phyloP scores from a whole-genome alignment of 2,113 vertebrate species.

The Apodemus speciosus region DNA sequence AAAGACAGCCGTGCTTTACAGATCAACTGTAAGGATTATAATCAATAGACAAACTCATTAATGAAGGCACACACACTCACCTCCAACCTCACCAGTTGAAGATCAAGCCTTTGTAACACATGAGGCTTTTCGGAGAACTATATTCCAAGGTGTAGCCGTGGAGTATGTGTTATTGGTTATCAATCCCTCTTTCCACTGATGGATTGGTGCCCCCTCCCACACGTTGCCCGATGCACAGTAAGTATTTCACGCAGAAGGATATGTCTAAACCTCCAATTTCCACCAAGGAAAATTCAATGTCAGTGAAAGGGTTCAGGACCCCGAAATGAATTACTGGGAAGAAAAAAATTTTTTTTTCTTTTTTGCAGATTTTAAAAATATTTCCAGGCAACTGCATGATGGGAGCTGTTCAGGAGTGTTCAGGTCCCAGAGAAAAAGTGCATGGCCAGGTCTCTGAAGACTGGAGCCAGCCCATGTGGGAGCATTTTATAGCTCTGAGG shows the following conservation, averaged over 20 bases:
- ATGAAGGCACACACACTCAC: not conserved
- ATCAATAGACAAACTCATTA: not conserved
- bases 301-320: not conserved
- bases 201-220: not conserved
- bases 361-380: too few species aligned
- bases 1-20: not conserved
- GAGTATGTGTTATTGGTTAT: not conserved
- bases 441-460: not conserved
- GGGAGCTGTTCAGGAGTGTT: not conserved
- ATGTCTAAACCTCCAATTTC: not conserved
- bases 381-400: too few species aligned
- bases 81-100: not conserved
- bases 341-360: too few species aligned
- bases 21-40: not conserved
- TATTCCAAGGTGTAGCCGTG: not conserved
- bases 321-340: not conserved
- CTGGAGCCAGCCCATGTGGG: not conserved
- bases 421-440: not conserved
- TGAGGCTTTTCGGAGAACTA: not conserved
- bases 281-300: too few species aligned
- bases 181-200: not conserved
- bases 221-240: not conserved
- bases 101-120: not conserved
- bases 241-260: not conserved
- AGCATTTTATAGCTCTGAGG: not conserved